Percentiles rank a stretch among this genome's conserved stretches.
phyloP scores from a whole-genome alignment of 23 tunicate genomes.

The Trididemnum miniatum region DNA sequence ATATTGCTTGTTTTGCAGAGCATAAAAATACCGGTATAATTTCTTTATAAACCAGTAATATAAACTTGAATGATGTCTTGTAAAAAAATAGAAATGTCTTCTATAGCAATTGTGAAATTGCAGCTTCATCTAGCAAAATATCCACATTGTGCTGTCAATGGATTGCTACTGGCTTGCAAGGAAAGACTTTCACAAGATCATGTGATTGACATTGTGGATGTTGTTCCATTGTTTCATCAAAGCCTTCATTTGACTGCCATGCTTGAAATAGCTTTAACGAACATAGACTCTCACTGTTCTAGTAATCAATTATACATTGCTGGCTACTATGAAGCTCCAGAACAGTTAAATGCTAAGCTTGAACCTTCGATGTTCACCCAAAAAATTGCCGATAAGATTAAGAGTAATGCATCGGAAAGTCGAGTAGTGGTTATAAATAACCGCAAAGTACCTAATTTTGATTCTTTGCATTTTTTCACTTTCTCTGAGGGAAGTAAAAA shows the following conservation, averaged over 20 bases:
- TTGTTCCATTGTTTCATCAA: constrained; percentile 87
- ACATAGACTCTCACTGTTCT: constrained; percentile 74
- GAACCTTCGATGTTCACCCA: constrained; percentile 46
- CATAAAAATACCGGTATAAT: no score
- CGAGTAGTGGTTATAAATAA: constrained; percentile 67
- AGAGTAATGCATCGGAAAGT: constrained; percentile 34
- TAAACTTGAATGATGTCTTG: no score
- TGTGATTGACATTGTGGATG: constrained; percentile 63
- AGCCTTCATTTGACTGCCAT: constrained; percentile 79
- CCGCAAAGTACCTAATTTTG: constrained; percentile 40
- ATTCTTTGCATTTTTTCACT: constrained; percentile 62
- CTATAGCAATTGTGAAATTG: constrained; percentile 68
- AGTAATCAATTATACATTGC: constrained; percentile 65
- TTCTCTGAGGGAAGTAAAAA: constrained; percentile 61
- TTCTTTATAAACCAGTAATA: no score
- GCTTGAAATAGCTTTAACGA: constrained; percentile 83
- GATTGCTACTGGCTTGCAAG: constrained; percentile 79
- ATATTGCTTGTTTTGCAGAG: no score
- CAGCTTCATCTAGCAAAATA: constrained; percentile 91
- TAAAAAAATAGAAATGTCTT: constrained; percentile 55
- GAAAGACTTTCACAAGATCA: constrained; percentile 36
- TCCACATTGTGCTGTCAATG: constrained; percentile 96
- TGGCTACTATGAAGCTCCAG: constrained; percentile 91
- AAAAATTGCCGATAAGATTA: constrained; percentile 64
- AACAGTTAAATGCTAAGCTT: constrained; percentile 27